phyloP scores from a whole-genome alignment of 2,888 invertebrate genomes.

The Tachina grossa region DNA sequence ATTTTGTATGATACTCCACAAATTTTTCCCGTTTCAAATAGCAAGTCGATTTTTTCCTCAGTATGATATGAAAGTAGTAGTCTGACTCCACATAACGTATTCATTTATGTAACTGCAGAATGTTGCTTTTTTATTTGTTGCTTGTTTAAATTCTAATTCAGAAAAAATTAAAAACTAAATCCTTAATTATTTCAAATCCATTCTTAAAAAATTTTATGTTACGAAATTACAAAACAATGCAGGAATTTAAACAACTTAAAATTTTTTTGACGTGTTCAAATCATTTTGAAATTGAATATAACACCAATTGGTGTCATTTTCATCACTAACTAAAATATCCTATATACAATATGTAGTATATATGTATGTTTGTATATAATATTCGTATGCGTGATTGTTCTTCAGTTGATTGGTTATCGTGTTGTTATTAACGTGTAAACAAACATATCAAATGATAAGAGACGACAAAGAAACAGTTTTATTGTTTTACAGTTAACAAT shows the following conservation, averaged over 20 bases:
- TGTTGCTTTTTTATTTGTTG: too few relatives aligned
- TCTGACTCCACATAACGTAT: too few relatives aligned
- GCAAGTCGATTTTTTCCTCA: too few relatives aligned
- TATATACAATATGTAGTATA: neutral
- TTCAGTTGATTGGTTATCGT: neutral
- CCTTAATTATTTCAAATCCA: neutral
- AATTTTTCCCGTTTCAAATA: too few relatives aligned
- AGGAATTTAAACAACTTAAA: neutral
- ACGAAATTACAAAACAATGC: neutral
- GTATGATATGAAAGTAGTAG: too few relatives aligned
- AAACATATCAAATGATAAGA: conserved; percentile 29
- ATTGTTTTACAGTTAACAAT: conserved; percentile 1
- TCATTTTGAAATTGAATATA: conserved; percentile 44
- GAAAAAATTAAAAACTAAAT: neutral
- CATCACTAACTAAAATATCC: conserved; percentile 5
- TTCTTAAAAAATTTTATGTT: neutral
- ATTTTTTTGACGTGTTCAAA: conserved; percentile 6
- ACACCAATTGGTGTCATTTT: conserved; percentile 29
- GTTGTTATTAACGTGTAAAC: conserved; percentile 28
- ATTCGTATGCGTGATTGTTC: neutral
- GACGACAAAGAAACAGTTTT: neutral
- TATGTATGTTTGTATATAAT: neutral
- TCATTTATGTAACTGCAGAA: too few relatives aligned
- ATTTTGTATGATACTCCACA: too few relatives aligned
- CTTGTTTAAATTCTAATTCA: neutral